Evolutionary conservation across 1,140 invertebrate species (phyloP).

Genomic region (Drosophila sulfurigaster): DNA sequence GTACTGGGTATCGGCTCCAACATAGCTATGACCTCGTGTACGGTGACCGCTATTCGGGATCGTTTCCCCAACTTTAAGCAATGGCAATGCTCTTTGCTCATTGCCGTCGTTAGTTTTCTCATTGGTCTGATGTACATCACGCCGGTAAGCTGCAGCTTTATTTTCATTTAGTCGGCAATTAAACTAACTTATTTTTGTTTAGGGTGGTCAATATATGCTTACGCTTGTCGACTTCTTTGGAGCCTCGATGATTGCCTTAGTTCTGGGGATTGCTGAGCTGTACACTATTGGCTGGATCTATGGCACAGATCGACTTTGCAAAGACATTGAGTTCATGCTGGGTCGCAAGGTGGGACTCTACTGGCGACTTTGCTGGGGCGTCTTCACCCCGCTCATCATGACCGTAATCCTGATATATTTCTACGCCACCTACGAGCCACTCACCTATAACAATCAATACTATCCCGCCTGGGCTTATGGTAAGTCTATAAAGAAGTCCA

Average conservation of each 20-base stretch:
- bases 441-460: slow-evolving; percentile 85
- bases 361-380: slow-evolving; percentile 93
- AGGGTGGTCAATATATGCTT: slow-evolving; percentile 93
- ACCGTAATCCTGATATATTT: slow-evolving; percentile 89
- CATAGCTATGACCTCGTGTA: slow-evolving; percentile 88
- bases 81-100: slow-evolving; percentile 86
- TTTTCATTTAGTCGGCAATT: neutral
- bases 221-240: slow-evolving; percentile 92
- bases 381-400: slow-evolving; percentile 90
- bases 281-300: slow-evolving; percentile 89
- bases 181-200: neutral
- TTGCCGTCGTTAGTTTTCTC: slow-evolving; percentile 87
- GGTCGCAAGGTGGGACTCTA: slow-evolving; percentile 89
- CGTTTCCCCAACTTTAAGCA: slow-evolving; percentile 88
- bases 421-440: slow-evolving; percentile 86
- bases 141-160: slow-evolving; percentile 86
- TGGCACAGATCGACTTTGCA: slow-evolving; percentile 88
- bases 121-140: slow-evolving; percentile 91
- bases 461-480: slow-evolving; percentile 86
- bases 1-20: slow-evolving; percentile 92
- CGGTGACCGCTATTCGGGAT: slow-evolving; percentile 90
- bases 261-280: slow-evolving; percentile 89
- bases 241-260: slow-evolving; percentile 89
- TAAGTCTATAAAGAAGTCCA: slow-evolving; percentile 50
- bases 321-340: slow-evolving; percentile 90